A percentile compares a stretch with the other conserved stretches of the same genome.
Evolutionary conservation across 2,113 vertebrate species (phyloP).

Genomic region (Petaurus breviceps): DNA sequence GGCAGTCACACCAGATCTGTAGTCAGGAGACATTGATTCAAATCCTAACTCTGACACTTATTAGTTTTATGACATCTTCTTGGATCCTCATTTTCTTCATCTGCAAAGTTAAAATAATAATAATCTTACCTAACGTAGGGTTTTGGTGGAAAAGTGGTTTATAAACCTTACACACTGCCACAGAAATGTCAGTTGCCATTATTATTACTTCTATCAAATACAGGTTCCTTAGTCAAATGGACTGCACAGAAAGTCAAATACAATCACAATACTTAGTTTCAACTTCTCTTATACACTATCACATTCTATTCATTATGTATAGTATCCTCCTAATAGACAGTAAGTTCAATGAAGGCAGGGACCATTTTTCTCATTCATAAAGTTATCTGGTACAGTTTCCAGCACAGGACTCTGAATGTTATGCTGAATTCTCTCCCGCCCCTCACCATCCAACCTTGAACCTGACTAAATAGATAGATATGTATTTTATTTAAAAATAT

Average conservation of each 20-base stretch:
- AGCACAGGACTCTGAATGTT: neutral
- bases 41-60: neutral
- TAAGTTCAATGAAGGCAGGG: neutral
- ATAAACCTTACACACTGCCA: neutral
- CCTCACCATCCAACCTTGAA: too few relatives aligned
- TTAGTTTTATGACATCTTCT: neutral
- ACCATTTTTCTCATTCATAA: neutral
- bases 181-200: neutral
- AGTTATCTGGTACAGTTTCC: neutral
- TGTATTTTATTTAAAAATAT: too few relatives aligned
- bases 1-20: neutral
- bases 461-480: too few relatives aligned
- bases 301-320: neutral
- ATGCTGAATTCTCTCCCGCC: neutral
- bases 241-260: neutral
- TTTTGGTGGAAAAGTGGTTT: neutral
- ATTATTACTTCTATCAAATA: neutral
- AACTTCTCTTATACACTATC: neutral
- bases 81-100: neutral
- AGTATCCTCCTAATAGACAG: neutral
- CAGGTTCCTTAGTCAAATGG: neutral
- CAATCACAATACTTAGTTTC: neutral
- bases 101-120: neutral
- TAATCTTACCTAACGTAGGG: neutral
- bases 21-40: neutral